Base-by-base conservation (phyloP, 2,113 vertebrate species). In the Centrocercus urophasianus region DNA sequence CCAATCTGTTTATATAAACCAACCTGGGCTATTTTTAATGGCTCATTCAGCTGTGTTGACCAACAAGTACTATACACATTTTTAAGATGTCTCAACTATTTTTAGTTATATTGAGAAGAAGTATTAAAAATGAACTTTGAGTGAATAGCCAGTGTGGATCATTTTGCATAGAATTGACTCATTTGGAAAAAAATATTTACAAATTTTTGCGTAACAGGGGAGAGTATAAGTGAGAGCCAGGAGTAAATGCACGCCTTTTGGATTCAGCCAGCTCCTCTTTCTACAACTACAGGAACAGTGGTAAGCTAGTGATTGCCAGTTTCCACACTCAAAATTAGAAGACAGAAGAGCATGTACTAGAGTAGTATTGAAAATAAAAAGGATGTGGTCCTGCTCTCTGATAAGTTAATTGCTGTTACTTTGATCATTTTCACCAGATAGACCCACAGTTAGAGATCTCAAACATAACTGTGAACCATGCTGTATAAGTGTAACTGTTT, bases 1-100 rank as follows among this genome's bases (percentile, higher is more conserved):
- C 92, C 88, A 93, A 9, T 34, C 43, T 92, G 63, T 92, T 95
- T 93, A 79, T 93, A 77, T 77, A 83, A 77, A 89, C 3, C 3
- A 94, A 80, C 86, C 40, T 7, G 61, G 79, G 93, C 85, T 96
- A n/a, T 86, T 96, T 91, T 92, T 92, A 88, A 85, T 72, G 93
- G 32, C 52, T 93, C 43, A 42, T 63, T 84, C 84, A 93, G 63
- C 61, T 77, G 18, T 50, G 42, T 40, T 95, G 89, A 90, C 91
- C 92, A 92, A 88, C 34, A 88, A 93, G 93, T 91, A 42, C 24
- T 11, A 71, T 18, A 4, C 72, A 96, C 38, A 65, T 67, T 93
- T 96, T 83, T 90, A 90, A 91, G 83, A 71, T 61, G 71, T 88
- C 60, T 92, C 83, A 94, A 81, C 56, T 93, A 14, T 88, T 96